These are phyloP conservation scores for Endomychus coccineus DNA, from an alignment of 2,888 invertebrate genomes.

Conservation along the genomic window DNA sequence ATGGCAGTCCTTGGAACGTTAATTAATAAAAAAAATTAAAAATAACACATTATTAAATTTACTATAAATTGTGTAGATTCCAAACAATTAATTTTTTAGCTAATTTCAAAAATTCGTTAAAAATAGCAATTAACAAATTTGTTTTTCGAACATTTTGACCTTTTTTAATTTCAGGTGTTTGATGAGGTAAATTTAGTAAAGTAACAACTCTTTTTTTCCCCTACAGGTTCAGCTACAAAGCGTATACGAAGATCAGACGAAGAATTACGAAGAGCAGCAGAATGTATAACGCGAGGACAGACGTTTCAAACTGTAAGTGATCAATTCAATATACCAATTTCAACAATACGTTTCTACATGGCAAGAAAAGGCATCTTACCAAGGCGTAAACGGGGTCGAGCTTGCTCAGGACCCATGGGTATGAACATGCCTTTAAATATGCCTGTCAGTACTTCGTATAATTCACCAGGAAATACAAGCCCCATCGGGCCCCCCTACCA, in stretches of 20 bases:
- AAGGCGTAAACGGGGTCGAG: constrained; percentile 66
- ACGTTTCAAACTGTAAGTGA: constrained; percentile 84
- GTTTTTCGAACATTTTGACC: no score
- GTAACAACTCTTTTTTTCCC: background rate
- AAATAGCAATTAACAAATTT: no score
- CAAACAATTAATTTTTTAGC: no score
- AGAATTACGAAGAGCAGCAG: constrained; percentile 71
- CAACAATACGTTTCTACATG: constrained; percentile 83
- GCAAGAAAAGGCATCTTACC: constrained; percentile 78
- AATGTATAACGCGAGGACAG: constrained; percentile 78
- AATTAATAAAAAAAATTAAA: no score
- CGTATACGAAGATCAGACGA: constrained; percentile 69
- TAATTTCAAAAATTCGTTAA: no score
- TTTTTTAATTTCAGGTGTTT: no score
- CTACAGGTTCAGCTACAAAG: constrained; percentile 34
- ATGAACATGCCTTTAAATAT: constrained; percentile 9
- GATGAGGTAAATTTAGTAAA: no score
- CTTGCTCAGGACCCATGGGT: constrained; percentile 46
- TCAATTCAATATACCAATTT: constrained; percentile 81
- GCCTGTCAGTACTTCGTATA: constrained; percentile 28
- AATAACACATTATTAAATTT: no score
- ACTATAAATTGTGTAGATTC: no score
- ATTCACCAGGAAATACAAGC: constrained; percentile 48
- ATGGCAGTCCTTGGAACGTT: no score
- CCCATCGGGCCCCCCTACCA: constrained; percentile 67